Percentiles rank a stretch among this genome's conserved stretches.
These are phyloP conservation scores for Mycetomoellerius zeteki DNA, from an alignment of 1,140 invertebrate genomes.

Conservation along the genomic window DNA sequence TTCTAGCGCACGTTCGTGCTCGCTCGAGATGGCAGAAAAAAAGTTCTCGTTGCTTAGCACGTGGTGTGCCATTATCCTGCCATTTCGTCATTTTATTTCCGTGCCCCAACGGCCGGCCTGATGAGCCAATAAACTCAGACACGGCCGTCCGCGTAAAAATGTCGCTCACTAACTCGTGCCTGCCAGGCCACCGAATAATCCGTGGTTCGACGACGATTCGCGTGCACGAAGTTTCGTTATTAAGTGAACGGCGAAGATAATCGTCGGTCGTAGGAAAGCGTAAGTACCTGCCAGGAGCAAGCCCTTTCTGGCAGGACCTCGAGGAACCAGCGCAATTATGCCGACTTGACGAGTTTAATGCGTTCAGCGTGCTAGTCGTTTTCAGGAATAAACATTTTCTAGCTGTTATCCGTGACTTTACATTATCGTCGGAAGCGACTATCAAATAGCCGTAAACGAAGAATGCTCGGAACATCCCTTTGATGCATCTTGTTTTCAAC, in stretches of 20 bases:
- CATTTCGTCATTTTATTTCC: constrained; percentile 76
- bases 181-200: constrained; percentile 70
- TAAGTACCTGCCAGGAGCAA: constrained; percentile 57
- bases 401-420: constrained; percentile 36
- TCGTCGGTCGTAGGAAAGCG: constrained; percentile 13
- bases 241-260: constrained; percentile 62
- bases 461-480: not conserved
- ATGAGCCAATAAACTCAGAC: constrained; percentile 75
- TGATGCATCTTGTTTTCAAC: constrained; percentile 22
- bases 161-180: constrained; percentile 67
- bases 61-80: constrained; percentile 74
- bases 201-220: constrained; percentile 48
- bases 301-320: constrained; percentile 49
- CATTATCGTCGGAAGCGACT: constrained; percentile 48
- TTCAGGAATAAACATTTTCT: constrained; percentile 36
- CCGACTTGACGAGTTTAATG: constrained; percentile 55
- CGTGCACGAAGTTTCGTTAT: constrained; percentile 42
- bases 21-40: constrained; percentile 70
- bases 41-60: constrained; percentile 68
- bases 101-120: constrained; percentile 59
- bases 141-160: constrained; percentile 66
- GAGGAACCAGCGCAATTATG: constrained; percentile 49
- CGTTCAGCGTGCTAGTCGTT: constrained; percentile 27
- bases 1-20: constrained; percentile 42
- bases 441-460: constrained; percentile 37